phyloP scores from a whole-genome alignment of 2,113 vertebrate genomes.

The Dasyurus viverrinus region DNA sequence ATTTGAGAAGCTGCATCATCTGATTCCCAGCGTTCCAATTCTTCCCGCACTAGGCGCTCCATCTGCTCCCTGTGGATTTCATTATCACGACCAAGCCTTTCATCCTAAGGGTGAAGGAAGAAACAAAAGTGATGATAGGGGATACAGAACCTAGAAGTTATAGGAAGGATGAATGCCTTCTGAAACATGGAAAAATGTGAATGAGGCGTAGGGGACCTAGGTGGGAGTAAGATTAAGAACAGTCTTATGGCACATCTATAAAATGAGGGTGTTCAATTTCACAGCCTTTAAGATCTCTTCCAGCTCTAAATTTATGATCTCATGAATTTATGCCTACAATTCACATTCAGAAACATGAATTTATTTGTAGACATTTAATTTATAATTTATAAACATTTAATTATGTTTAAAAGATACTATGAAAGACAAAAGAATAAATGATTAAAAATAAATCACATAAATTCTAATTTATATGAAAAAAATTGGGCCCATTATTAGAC shows the following conservation, averaged over 20 bases:
- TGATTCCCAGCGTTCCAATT: conserved; percentile 95
- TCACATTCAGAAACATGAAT: not conserved
- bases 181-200: not conserved
- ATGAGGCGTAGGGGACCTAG: not conserved
- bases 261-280: not conserved
- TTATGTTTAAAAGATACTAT: not conserved
- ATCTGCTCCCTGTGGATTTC: conserved; percentile 94
- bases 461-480: not conserved
- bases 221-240: not conserved
- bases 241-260: not conserved
- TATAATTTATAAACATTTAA: not conserved
- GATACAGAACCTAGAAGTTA: not conserved
- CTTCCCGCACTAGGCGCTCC: conserved; percentile 94
- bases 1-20: conserved; percentile 92
- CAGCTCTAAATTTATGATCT: not conserved
- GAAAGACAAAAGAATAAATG: not conserved
- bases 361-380: not conserved
- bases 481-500: not conserved
- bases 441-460: not conserved
- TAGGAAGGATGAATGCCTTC: not conserved
- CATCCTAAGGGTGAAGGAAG: conserved; percentile 85
- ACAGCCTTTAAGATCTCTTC: not conserved
- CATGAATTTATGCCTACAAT: not conserved
- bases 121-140: not conserved
- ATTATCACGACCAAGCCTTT: conserved; percentile 90